Conservation (phyloP, 2,797 vertebrate genomes). For the Cheirogaleus major region DNA sequence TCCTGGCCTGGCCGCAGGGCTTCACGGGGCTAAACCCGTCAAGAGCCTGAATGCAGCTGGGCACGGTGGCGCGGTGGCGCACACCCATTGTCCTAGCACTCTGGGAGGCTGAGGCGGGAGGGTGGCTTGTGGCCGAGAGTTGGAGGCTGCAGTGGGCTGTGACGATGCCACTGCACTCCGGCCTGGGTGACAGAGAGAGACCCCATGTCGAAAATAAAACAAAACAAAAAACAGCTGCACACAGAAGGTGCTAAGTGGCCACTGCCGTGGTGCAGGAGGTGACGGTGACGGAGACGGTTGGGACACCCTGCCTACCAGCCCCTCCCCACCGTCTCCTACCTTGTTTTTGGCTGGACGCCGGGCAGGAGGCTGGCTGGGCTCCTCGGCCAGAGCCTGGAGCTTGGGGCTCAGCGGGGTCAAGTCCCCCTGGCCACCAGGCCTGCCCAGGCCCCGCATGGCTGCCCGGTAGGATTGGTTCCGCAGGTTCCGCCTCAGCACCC, state of each 20-base stretch:
- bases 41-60: background rate
- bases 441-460: conserved; percentile 89
- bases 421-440: fast-evolving
- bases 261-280: fast-evolving
- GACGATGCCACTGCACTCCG: background rate
- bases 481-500: conserved; percentile 89
- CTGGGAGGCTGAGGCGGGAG: background rate
- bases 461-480: conserved; percentile 95
- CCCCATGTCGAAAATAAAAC: background rate
- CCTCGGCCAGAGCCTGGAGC: conserved; percentile 86
- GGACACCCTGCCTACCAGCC: too few species aligned
- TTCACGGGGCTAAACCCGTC: fast-evolving
- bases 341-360: conserved; percentile 79
- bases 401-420: background rate
- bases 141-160: background rate
- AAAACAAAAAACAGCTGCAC: background rate
- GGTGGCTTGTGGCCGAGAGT: background rate
- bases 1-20: fast-evolving
- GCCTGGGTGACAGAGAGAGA: background rate
- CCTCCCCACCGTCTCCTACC: conserved; percentile 63
- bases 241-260: fast-evolving
- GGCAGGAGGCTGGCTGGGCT: conserved; percentile 61
- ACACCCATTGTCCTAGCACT: background rate
- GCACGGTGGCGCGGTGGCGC: too few species aligned
- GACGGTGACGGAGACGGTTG: fast-evolving